These are phyloP conservation scores for Ridgeia piscesae DNA, from an alignment of 1,140 invertebrate genomes.

Conservation along the genomic window DNA sequence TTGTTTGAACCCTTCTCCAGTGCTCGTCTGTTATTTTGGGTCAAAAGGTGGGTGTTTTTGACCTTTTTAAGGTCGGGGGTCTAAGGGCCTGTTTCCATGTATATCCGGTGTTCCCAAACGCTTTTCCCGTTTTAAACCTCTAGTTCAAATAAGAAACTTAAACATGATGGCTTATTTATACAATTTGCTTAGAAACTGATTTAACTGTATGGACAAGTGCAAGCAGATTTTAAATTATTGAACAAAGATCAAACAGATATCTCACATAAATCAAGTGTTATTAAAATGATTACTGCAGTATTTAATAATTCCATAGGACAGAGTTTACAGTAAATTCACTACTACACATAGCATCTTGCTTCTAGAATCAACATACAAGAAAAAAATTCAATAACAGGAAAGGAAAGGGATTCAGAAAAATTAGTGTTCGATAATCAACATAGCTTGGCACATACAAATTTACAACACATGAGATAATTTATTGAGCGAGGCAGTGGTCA, in stretches of 20 bases:
- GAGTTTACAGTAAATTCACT: neutral
- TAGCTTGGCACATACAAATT: neutral
- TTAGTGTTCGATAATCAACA: neutral
- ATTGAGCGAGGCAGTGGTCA: neutral
- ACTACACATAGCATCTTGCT: neutral
- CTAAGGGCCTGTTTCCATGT: too few relatives aligned
- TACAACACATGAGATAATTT: neutral
- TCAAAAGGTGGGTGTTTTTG: too few relatives aligned
- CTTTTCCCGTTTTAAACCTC: too few relatives aligned
- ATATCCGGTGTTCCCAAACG: too few relatives aligned
- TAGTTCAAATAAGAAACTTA: slow-evolving; percentile 19
- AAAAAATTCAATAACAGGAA: neutral
- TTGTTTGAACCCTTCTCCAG: too few relatives aligned
- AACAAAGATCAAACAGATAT: neutral
- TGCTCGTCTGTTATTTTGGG: too few relatives aligned
- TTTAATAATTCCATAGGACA: neutral
- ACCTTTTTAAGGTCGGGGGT: too few relatives aligned
- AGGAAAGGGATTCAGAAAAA: neutral
- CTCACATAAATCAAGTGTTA: neutral
- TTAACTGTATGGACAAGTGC: neutral
- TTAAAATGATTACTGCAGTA: neutral
- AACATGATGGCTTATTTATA: neutral
- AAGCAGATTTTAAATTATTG: neutral
- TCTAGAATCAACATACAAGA: neutral
- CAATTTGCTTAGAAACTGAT: neutral